Conservation (phyloP, 2,888 invertebrate species). For the Andrena bucephala region DNA sequence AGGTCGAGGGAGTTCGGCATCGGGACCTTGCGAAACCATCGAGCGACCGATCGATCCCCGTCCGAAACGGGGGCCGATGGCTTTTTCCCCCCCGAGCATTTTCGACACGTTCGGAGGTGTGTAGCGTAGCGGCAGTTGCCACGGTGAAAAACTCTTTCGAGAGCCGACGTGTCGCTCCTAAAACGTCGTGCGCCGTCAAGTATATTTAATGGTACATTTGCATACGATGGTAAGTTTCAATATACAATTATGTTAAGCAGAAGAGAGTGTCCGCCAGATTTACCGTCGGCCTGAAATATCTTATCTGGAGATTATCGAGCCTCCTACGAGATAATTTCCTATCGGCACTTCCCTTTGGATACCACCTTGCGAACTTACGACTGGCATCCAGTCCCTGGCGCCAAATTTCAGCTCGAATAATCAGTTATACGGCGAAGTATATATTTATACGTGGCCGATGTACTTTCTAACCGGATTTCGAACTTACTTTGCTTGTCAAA, state of each 20-base stretch:
- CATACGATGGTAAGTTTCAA: conserved; percentile 36
- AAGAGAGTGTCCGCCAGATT: conserved; percentile 22
- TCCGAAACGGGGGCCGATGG: background rate
- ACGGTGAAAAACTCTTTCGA: conserved; percentile 18
- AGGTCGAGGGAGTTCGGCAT: background rate
- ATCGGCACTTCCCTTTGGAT: conserved; percentile 20
- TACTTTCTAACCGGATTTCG: background rate
- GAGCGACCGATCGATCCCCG: conserved; percentile 2
- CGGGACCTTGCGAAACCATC: background rate
- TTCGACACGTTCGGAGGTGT: background rate
- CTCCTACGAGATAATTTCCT: conserved; percentile 34
- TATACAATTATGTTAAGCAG: conserved; percentile 11
- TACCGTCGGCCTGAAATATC: conserved; percentile 7
- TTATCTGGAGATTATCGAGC: conserved; percentile 48
- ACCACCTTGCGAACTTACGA: background rate
- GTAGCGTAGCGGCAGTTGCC: background rate
- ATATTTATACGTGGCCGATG: background rate
- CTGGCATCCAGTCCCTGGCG: background rate
- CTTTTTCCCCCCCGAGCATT: conserved; percentile 7
- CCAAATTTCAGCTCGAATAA: conserved; percentile 6
- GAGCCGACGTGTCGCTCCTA: conserved; percentile 12
- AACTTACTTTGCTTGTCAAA: background rate
- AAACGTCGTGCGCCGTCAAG: conserved; percentile 20
- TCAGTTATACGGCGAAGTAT: background rate
- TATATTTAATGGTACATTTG: conserved; percentile 25